These are phyloP conservation scores for Burhinus oedicnemus DNA, from an alignment of 2,113 vertebrate species.

Conservation along the genomic window DNA sequence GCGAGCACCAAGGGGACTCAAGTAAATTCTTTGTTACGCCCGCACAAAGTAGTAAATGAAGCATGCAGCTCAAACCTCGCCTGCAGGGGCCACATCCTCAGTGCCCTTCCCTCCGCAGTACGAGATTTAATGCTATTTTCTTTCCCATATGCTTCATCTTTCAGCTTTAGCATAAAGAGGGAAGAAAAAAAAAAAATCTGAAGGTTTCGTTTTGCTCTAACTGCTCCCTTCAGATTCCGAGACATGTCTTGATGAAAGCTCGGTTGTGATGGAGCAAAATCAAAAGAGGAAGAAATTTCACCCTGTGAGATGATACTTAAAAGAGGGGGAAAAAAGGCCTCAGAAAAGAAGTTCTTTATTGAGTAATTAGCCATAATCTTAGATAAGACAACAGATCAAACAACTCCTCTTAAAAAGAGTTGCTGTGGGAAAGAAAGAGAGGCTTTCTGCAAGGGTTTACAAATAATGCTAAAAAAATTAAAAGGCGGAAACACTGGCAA, in stretches of 20 bases:
- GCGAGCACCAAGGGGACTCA: background rate
- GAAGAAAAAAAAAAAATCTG: background rate
- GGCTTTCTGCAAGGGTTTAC: background rate
- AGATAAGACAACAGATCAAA: slow-evolving; percentile 67
- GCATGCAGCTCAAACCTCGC: slow-evolving; percentile 14
- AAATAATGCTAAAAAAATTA: background rate
- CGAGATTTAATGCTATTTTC: slow-evolving; percentile 32
- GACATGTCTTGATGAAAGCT: slow-evolving; percentile 20
- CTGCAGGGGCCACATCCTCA: background rate
- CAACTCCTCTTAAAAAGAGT: slow-evolving; percentile 35
- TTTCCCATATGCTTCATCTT: slow-evolving; percentile 15
- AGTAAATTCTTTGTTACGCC: slow-evolving; percentile 47
- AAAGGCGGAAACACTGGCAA: slow-evolving; percentile 10
- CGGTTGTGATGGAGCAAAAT: background rate
- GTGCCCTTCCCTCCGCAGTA: background rate
- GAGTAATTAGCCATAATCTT: slow-evolving; percentile 70
- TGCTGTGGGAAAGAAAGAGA: background rate
- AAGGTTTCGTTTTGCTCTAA: background rate
- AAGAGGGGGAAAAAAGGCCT: background rate
- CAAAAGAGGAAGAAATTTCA: slow-evolving; percentile 7
- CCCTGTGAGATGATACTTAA: background rate
- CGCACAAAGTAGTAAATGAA: slow-evolving; percentile 66
- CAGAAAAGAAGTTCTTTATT: slow-evolving; percentile 1
- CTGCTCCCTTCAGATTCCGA: slow-evolving; percentile 30
- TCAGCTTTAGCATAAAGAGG: background rate